These are phyloP conservation scores for Hippoglossus hippoglossus DNA, from an alignment of 2,797 vertebrate genomes.

Conservation along the genomic window DNA sequence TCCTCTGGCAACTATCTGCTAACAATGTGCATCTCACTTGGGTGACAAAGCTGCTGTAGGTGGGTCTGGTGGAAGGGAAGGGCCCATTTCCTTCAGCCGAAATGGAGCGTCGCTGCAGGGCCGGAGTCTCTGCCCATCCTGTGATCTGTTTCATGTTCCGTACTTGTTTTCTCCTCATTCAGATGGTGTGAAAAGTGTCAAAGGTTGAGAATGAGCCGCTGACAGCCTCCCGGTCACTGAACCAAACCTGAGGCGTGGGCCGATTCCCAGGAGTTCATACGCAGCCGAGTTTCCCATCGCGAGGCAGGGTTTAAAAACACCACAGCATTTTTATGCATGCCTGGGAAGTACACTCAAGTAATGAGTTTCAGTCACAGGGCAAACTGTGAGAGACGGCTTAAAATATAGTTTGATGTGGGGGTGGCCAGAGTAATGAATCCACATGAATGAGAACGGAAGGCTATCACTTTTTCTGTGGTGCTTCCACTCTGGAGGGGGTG, in stretches of 20 bases:
- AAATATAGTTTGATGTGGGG: conserved; percentile 60
- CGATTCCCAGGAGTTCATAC: conserved; percentile 39
- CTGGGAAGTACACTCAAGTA: conserved; percentile 30
- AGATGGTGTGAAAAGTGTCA: conserved; percentile 77
- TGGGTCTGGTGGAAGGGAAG: conserved; percentile 74
- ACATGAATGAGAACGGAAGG: conserved; percentile 68
- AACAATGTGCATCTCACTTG: conserved; percentile 88
- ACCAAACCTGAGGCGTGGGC: conserved; percentile 54
- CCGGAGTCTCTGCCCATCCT: conserved; percentile 77
- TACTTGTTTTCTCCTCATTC: conserved; percentile 67
- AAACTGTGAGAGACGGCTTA: conserved; percentile 52
- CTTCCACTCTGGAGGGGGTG: conserved; percentile 78
- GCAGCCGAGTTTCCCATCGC: conserved; percentile 33
- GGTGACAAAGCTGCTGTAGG: conserved; percentile 84
- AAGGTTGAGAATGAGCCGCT: conserved; percentile 68
- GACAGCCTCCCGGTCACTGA: conserved; percentile 55
- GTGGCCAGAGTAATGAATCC: conserved; percentile 61
- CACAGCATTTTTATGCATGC: conserved; percentile 39
- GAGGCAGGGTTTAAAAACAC: conserved; percentile 43
- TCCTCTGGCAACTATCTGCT: conserved; percentile 90
- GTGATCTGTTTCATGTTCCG: conserved; percentile 80
- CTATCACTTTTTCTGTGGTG: conserved; percentile 69
- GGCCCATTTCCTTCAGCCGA: conserved; percentile 84
- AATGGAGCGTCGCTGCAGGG: conserved; percentile 69
- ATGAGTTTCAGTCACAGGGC: conserved; percentile 36